phyloP scores from a whole-genome alignment of 2,888 invertebrate genomes.

The Scaptomyza cyrtandrae region DNA sequence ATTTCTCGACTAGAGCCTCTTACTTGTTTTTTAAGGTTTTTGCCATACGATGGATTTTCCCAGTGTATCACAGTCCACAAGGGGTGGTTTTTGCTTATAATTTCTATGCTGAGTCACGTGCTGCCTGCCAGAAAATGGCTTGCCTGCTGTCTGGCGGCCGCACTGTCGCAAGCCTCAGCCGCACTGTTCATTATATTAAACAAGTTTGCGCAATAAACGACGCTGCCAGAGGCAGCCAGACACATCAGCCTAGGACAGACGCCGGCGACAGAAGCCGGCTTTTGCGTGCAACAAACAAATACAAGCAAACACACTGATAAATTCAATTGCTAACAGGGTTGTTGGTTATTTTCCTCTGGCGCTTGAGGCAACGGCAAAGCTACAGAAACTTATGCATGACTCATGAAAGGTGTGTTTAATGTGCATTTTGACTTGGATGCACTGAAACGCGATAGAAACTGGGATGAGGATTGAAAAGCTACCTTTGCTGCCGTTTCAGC shows the following conservation, averaged over 20 bases:
- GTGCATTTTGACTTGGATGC: conserved; percentile 53
- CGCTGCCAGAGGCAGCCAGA: conserved; percentile 54
- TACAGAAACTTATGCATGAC: conserved; percentile 61
- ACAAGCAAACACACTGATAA: conserved; percentile 9
- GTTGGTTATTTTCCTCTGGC: conserved; percentile 53
- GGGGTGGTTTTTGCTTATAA: conserved; percentile 61
- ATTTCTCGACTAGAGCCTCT: too few species aligned
- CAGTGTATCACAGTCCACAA: conserved; percentile 50
- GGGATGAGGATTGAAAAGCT: conserved; percentile 1
- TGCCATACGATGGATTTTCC: conserved; percentile 58
- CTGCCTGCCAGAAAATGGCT: conserved; percentile 43
- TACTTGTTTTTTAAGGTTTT: background rate
- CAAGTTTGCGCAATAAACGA: conserved; percentile 78
- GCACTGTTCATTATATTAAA: conserved; percentile 78
- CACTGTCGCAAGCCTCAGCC: conserved; percentile 50
- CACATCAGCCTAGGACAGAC: conserved; percentile 13
- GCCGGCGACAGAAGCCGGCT: conserved; percentile 54
- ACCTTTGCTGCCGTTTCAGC: conserved; percentile 4
- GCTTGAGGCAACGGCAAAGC: conserved; percentile 59
- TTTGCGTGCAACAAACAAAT: conserved; percentile 43
- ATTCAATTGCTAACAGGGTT: conserved; percentile 52
- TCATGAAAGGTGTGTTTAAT: conserved; percentile 76
- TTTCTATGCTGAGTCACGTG: conserved; percentile 71
- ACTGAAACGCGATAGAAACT: background rate
- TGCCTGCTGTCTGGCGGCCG: conserved; percentile 13